Conservation (phyloP, 1,140 invertebrate species). For the Amphibalanus amphitrite region DNA sequence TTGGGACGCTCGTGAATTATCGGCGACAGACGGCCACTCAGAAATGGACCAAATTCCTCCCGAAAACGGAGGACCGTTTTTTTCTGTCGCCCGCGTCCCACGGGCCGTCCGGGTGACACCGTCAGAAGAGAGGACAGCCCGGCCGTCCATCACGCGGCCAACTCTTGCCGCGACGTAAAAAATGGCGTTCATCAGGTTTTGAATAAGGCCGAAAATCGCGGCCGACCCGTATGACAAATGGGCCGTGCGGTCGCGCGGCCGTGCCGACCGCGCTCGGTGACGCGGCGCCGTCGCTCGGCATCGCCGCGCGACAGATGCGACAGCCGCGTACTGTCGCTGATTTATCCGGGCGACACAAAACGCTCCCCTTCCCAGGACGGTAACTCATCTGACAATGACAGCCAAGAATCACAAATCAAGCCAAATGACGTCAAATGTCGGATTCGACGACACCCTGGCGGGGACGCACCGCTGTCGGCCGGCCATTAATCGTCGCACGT, state of each 20-base stretch:
- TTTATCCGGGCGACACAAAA: not conserved
- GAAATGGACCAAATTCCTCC: conserved; percentile 1
- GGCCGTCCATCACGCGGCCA: not conserved
- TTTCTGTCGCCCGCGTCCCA: not conserved
- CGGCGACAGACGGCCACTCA: not conserved
- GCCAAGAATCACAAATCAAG: conserved; percentile 1
- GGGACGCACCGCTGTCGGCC: not conserved
- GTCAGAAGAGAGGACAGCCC: not conserved
- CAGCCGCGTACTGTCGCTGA: not conserved
- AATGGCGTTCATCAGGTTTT: not conserved
- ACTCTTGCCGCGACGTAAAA: not conserved
- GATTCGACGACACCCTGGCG: not conserved
- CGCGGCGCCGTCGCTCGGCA: not conserved
- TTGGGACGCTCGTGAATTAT: not conserved
- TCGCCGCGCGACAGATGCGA: too few relatives aligned
- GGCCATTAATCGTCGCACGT: not conserved
- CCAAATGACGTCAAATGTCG: conserved; percentile 1
- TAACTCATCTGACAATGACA: conserved; percentile 1
- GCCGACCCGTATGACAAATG: not conserved
- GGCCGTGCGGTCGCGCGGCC: not conserved
- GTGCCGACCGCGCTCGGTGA: not conserved
- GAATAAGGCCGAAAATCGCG: not conserved
- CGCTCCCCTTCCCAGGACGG: not conserved
- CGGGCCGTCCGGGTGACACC: not conserved
- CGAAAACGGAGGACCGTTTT: not conserved